Evolutionary conservation across 2,888 invertebrate genomes (phyloP).

Genomic region (Ellobium chinense): DNA sequence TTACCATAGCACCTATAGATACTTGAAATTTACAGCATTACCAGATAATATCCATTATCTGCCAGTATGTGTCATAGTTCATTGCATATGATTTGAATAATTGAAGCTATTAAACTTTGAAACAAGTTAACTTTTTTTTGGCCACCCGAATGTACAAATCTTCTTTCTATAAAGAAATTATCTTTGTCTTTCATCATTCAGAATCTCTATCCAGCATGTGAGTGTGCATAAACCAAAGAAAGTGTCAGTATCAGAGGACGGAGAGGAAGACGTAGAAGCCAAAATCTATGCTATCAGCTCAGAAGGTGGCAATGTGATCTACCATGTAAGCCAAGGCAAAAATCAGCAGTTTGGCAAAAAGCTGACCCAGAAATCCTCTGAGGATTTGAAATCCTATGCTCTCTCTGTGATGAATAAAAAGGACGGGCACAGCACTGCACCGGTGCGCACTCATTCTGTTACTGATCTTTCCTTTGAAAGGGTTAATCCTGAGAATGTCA

Average conservation of each 20-base stretch:
- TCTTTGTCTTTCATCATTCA: slow-evolving; percentile 55
- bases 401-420: slow-evolving; percentile 81
- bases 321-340: slow-evolving; percentile 78
- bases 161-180: no score
- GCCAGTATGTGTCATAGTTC: no score
- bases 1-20: no score
- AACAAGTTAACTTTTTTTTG: no score
- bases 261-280: slow-evolving; percentile 74
- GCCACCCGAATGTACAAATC: no score
- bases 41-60: no score
- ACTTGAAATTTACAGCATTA: no score
- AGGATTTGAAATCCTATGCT: slow-evolving; percentile 80
- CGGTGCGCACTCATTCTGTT: slow-evolving; percentile 72
- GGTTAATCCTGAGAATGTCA: slow-evolving; percentile 81
- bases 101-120: no score
- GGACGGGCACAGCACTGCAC: slow-evolving; percentile 64
- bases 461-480: slow-evolving; percentile 81
- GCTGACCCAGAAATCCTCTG: slow-evolving; percentile 72
- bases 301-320: slow-evolving; percentile 87
- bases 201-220: slow-evolving; percentile 81
- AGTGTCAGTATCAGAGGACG: slow-evolving; percentile 66
- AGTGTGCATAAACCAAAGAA: slow-evolving; percentile 78
- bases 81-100: no score
- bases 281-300: slow-evolving; percentile 91
- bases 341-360: slow-evolving; percentile 9